Evolutionary conservation across 2,797 vertebrate genomes (phyloP).

Genomic region (Sardinella longiceps): DNA sequence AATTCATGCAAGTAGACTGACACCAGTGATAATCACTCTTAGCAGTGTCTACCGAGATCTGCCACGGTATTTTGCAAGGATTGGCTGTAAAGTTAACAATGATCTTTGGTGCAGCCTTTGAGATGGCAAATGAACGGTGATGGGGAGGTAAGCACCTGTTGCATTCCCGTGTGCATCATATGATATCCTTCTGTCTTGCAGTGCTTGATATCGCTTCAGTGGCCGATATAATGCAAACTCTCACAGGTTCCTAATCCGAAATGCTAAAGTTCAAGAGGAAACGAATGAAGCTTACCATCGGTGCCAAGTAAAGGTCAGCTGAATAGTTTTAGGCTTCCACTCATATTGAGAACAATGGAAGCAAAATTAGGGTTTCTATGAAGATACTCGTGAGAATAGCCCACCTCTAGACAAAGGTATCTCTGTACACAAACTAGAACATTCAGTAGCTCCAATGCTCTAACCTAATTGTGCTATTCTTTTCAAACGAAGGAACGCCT

Average conservation of each 20-base stretch:
- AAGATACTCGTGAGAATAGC: constrained; percentile 24
- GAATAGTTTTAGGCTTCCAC: constrained; percentile 48
- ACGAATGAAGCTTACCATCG: constrained; percentile 53
- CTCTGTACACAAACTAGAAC: constrained; percentile 36
- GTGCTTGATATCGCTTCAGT: neutral
- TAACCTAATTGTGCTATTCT: constrained; percentile 26
- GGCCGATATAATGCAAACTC: neutral
- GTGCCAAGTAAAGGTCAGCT: constrained; percentile 58
- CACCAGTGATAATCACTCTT: neutral
- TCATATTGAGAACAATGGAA: constrained; percentile 25
- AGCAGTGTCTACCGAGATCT: neutral
- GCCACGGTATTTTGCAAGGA: neutral
- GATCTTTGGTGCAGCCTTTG: neutral
- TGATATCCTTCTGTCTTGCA: constrained; percentile 15
- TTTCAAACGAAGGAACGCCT: constrained; percentile 22
- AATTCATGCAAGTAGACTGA: neutral
- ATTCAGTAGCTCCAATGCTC: constrained; percentile 4
- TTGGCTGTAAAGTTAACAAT: neutral
- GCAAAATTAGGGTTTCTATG: constrained; percentile 24
- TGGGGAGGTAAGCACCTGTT: constrained; percentile 66
- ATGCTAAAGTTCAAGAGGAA: constrained; percentile 50
- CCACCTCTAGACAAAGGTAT: constrained; percentile 34
- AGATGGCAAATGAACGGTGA: constrained; percentile 33
- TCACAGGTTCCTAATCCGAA: constrained; percentile 46
- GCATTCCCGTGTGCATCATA: neutral